A percentile compares a stretch with the other conserved stretches of the same genome.
These are phyloP conservation scores for mouse (Mus musculus) DNA, from an alignment of 2,113 vertebrate genomes.

Conservation along the genomic window DNA sequence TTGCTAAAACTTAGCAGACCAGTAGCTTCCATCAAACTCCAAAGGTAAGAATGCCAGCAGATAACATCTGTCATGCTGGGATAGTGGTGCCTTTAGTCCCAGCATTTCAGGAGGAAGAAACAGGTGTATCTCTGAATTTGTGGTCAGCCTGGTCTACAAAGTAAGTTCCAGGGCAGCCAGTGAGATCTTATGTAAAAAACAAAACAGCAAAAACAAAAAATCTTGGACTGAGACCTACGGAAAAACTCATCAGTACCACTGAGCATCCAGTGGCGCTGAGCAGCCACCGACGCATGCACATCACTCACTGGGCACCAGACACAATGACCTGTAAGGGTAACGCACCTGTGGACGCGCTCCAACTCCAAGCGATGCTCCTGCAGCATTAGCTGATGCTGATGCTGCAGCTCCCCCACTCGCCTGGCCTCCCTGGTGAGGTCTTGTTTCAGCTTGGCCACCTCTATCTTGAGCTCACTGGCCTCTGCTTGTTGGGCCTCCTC, in stretches of 20 bases:
- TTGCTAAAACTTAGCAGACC: neutral
- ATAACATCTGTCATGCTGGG: neutral
- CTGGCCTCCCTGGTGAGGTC: constrained; percentile 76
- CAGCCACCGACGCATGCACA: no score
- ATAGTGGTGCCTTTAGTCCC: neutral
- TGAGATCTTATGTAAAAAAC: neutral
- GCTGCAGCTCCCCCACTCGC: constrained; percentile 78
- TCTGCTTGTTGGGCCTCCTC: constrained; percentile 86
- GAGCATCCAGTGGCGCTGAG: no score
- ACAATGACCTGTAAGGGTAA: neutral
- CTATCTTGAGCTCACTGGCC: constrained; percentile 85
- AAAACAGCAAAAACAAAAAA: neutral
- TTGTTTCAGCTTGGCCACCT: constrained; percentile 85
- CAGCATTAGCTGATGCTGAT: constrained; percentile 62
- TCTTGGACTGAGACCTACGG: neutral
- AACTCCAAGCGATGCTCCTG: constrained; percentile 86
- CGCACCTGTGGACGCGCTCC: constrained; percentile 86
- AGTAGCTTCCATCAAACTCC: neutral
- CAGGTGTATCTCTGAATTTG: neutral
- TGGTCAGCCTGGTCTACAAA: neutral
- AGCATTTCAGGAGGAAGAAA: neutral
- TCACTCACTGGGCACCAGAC: no score
- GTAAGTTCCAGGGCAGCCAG: neutral
- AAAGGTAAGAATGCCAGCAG: neutral
- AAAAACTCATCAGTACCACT: neutral